Evolutionary conservation across 2,797 vertebrate species (phyloP).

Genomic region (Anas capensis): DNA sequence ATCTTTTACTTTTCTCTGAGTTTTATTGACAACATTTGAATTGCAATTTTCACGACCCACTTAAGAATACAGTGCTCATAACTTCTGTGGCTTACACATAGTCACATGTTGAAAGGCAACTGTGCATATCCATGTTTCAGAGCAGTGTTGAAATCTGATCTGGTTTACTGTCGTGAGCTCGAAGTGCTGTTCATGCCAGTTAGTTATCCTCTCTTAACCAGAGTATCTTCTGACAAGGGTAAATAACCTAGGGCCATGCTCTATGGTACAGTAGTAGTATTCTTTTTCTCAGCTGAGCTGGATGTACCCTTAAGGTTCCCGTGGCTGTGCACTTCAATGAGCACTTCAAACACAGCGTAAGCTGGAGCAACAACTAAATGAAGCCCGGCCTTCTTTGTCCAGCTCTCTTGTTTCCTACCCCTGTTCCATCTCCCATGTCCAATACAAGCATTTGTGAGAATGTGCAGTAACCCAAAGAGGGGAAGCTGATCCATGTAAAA

Average conservation of each 20-base stretch:
- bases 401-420: neutral
- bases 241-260: neutral
- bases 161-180: neutral
- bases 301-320: neutral
- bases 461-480: neutral
- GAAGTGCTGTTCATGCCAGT: neutral
- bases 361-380: neutral
- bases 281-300: neutral
- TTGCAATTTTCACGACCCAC: neutral
- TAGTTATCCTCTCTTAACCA: neutral
- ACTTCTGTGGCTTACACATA: neutral
- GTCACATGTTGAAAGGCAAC: neutral
- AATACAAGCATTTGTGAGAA: neutral
- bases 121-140: neutral
- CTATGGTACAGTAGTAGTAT: neutral
- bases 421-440: neutral
- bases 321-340: neutral
- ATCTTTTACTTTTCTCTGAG: neutral
- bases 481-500: neutral
- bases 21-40: conserved; percentile 13
- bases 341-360: neutral
- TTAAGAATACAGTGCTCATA: neutral
- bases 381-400: neutral
- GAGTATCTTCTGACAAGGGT: neutral
- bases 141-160: neutral